Base-by-base conservation (phyloP, 2,797 vertebrate species). In the Phaenicophaeus curvirostris region DNA sequence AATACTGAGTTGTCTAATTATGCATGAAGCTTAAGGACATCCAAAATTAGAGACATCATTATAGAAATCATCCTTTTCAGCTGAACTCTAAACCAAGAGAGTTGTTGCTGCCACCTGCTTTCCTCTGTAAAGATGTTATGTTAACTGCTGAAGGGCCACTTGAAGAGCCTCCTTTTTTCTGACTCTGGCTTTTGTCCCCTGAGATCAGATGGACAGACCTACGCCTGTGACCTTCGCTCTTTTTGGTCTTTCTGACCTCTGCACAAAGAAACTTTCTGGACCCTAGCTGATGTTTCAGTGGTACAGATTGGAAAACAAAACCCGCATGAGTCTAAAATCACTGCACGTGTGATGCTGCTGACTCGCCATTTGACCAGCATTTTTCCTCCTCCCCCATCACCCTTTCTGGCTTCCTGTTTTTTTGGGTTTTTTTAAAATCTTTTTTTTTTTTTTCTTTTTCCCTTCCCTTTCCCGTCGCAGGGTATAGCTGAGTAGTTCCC, bases 401-500 rank as follows among this genome's bases (percentile, higher is more conserved):
- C 51, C 67, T 9, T 66, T 78, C 66, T 85, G 63, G 37, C 90
- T 96, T 96, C 93, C 63, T 7, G 15, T 75, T 91, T 94, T 86
- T 37, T 35, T 11, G n/a, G n/a, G n/a, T 75, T 13, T 54, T 31
- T 78, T 7, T 33, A 42, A 48, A 48, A 48, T 30, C 51, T 24
- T 42, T n/a, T n/a, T n/a, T n/a, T 44, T 41, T 24, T 30, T 41
- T 48, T 63, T 28, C 51, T 41, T 13, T 39, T 46, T 28, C 11
- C 15, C 75, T 80, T 81, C 68, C 69, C 25, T 85, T 90, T 82
- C 37, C 54, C 0, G 0, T 66, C 66, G 90, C 37, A 5, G 23
- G 27, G 14, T 25, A 27, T 17, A 71, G 71, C 33, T 67, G 48
- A 88, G 79, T 46, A 81, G 63, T 88, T 96, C 76, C 92, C 87